Percentiles rank a stretch among this genome's conserved stretches.
These are phyloP conservation scores for Leptinotarsa haldemani DNA, from an alignment of 2,888 invertebrate genomes.

Conservation along the genomic window DNA sequence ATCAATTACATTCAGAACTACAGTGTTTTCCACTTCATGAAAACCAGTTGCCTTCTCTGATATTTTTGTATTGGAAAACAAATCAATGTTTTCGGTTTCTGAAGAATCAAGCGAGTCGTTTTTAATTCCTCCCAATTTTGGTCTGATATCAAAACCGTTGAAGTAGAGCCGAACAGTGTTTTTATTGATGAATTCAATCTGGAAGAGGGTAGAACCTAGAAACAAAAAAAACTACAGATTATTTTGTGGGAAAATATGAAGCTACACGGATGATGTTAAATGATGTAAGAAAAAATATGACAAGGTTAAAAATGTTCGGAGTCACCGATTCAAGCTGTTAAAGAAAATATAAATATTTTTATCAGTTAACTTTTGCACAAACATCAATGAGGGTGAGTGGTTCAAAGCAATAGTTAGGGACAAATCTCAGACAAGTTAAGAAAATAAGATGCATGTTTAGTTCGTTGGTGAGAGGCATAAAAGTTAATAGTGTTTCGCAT, in stretches of 20 bases:
- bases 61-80: background rate
- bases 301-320: no score
- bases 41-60: background rate
- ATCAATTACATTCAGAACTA: background rate
- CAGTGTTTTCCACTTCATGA: background rate
- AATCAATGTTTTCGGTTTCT: conserved; percentile 19
- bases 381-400: background rate
- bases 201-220: conserved; percentile 53
- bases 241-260: background rate
- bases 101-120: conserved; percentile 21
- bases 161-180: conserved; percentile 56
- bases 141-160: conserved; percentile 56
- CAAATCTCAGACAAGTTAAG: no score
- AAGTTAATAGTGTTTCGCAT: no score
- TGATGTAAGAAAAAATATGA: background rate
- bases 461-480: no score
- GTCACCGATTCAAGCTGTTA: background rate
- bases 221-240: conserved; percentile 21
- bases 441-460: no score
- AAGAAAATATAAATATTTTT: background rate
- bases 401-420: background rate
- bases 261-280: background rate
- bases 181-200: conserved; percentile 57
- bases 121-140: conserved; percentile 50
- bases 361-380: background rate